Evolutionary conservation across 1,140 invertebrate species (phyloP).

Genomic region (Penaeus chinensis): DNA sequence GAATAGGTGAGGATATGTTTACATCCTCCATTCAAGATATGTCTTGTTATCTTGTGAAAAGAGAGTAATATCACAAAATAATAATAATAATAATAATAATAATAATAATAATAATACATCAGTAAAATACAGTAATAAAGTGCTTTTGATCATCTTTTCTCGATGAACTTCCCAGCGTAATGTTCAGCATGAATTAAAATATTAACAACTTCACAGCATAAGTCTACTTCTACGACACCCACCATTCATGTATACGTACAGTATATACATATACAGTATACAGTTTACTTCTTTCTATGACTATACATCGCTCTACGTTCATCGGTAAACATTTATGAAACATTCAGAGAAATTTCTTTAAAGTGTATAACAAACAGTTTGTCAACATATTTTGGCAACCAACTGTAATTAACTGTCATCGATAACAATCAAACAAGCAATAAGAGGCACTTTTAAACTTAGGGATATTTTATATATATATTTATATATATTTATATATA

Average conservation of each 20-base stretch:
- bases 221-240: constrained; percentile 23
- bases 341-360: constrained; percentile 44
- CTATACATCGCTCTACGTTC: constrained; percentile 48
- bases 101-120: background rate
- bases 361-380: constrained; percentile 57
- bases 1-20: no score
- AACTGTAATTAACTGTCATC: constrained; percentile 56
- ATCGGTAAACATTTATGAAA: constrained; percentile 39
- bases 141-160: background rate
- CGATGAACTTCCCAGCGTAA: background rate
- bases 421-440: constrained; percentile 60
- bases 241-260: constrained; percentile 17
- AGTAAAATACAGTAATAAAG: background rate
- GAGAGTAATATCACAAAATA: no score
- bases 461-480: constrained; percentile 30
- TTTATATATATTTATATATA: background rate
- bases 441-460: constrained; percentile 60
- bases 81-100: background rate
- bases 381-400: constrained; percentile 57
- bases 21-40: no score
- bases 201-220: constrained; percentile 6
- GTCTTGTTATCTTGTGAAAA: no score
- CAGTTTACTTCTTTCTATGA: constrained; percentile 20
- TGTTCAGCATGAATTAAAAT: constrained; percentile 5
- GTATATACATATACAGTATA: constrained; percentile 26